Evolutionary conservation across 2,888 invertebrate species (phyloP).

Genomic region (Calameuta pallipes): DNA sequence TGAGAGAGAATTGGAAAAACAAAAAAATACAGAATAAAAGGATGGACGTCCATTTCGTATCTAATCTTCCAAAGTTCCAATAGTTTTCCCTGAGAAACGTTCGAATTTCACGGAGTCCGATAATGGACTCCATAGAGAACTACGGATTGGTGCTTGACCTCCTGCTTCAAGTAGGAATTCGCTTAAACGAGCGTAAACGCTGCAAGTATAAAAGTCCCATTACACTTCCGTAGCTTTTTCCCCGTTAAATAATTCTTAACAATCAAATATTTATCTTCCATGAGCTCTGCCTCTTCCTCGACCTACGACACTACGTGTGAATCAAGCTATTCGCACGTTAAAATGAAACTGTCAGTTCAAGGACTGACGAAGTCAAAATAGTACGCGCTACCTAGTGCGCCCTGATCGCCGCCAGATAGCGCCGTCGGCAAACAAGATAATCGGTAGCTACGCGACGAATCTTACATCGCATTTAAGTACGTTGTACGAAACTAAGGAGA

Average conservation of each 20-base stretch:
- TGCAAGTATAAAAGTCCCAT: neutral
- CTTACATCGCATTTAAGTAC: neutral
- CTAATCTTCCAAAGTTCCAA: neutral
- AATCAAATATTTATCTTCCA: neutral
- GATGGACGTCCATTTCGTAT: neutral
- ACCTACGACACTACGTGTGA: neutral
- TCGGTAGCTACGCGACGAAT: neutral
- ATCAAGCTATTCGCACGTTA: neutral
- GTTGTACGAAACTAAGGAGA: neutral
- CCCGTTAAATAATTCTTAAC: neutral
- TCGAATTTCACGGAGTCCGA: constrained; percentile 11
- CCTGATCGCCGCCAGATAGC: neutral
- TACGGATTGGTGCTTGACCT: constrained; percentile 21
- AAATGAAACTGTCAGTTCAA: neutral
- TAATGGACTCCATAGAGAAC: constrained; percentile 3
- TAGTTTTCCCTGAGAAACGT: constrained; percentile 13
- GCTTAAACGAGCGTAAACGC: constrained; percentile 23
- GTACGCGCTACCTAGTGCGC: neutral
- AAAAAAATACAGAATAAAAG: neutral
- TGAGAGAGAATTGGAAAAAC: neutral
- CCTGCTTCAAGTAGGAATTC: constrained; percentile 5
- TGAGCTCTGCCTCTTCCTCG: neutral
- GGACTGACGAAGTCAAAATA: neutral
- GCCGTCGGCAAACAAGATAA: neutral
- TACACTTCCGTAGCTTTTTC: neutral